phyloP scores from a whole-genome alignment of 2,888 invertebrate genomes.

The Diaprepes abbreviatus region DNA sequence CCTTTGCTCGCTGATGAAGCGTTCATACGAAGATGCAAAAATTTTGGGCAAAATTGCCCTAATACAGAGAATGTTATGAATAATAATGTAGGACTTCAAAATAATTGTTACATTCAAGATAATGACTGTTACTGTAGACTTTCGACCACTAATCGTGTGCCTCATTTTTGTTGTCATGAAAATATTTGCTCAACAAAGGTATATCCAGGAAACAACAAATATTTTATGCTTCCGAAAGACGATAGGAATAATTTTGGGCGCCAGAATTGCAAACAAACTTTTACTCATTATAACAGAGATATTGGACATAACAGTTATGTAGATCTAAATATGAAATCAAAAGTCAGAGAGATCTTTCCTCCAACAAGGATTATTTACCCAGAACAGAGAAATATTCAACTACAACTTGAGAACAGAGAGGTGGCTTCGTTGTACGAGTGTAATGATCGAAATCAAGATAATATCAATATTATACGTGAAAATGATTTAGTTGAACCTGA shows the following conservation, averaged over 20 bases:
- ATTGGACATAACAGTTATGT: not conserved
- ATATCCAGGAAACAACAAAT: not conserved
- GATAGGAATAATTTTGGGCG: not conserved
- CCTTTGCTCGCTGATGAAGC: too few species aligned
- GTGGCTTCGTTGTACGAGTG: too few species aligned
- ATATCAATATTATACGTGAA: not conserved
- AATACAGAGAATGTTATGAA: not conserved
- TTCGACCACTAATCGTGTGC: not conserved
- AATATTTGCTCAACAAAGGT: not conserved
- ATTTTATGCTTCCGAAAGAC: not conserved
- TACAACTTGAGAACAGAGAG: too few species aligned
- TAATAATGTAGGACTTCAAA: not conserved
- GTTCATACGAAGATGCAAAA: too few species aligned
- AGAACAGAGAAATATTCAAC: not conserved
- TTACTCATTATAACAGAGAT: not conserved
- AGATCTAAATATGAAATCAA: not conserved
- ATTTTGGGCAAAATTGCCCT: not conserved
- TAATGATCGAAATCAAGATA: not conserved
- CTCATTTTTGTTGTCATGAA: not conserved
- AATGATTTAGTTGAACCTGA: not conserved
- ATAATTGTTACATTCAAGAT: not conserved
- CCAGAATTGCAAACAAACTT: not conserved
- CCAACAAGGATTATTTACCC: not conserved
- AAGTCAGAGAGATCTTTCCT: not conserved
- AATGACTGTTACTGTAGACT: not conserved